A percentile compares a stretch with the other conserved stretches of the same genome.
Evolutionary conservation across 2,888 invertebrate species (phyloP).

Genomic region (Mimas tiliae): DNA sequence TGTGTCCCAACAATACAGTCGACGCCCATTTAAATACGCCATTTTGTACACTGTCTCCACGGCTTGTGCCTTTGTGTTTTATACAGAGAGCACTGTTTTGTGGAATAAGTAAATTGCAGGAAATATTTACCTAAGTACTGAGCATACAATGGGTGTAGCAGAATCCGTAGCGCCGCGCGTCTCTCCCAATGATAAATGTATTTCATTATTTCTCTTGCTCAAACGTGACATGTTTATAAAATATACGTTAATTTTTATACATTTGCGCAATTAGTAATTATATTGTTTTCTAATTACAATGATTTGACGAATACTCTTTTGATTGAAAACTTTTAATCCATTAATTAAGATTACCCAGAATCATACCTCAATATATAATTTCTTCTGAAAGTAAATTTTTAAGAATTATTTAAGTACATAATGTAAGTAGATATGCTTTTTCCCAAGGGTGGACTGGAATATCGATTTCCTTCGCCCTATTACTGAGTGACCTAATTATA

Average conservation of each 20-base stretch:
- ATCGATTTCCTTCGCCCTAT: no score
- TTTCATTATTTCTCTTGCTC: not conserved
- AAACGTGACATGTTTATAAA: not conserved
- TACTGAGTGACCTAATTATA: no score
- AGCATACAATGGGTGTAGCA: constrained; percentile 35
- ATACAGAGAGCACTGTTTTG: constrained; percentile 77
- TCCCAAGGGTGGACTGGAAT: no score
- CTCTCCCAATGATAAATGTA: not conserved
- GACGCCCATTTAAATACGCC: constrained; percentile 85
- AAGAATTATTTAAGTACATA: no score
- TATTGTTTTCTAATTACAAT: not conserved
- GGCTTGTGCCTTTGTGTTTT: constrained; percentile 70
- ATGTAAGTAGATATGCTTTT: no score
- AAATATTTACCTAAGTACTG: constrained; percentile 69
- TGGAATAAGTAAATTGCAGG: constrained; percentile 78
- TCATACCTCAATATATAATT: no score
- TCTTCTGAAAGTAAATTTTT: no score
- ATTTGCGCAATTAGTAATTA: not conserved
- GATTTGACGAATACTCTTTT: no score
- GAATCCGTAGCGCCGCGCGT: constrained; percentile 42
- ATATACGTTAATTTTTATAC: not conserved
- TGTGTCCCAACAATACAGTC: constrained; percentile 73
- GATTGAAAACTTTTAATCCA: no score
- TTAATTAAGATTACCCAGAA: no score
- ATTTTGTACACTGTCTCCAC: constrained; percentile 83